A percentile compares a stretch with the other conserved stretches of the same genome.
phyloP scores from a whole-genome alignment of 2,888 invertebrate species.

The Lacanobia oleracea region DNA sequence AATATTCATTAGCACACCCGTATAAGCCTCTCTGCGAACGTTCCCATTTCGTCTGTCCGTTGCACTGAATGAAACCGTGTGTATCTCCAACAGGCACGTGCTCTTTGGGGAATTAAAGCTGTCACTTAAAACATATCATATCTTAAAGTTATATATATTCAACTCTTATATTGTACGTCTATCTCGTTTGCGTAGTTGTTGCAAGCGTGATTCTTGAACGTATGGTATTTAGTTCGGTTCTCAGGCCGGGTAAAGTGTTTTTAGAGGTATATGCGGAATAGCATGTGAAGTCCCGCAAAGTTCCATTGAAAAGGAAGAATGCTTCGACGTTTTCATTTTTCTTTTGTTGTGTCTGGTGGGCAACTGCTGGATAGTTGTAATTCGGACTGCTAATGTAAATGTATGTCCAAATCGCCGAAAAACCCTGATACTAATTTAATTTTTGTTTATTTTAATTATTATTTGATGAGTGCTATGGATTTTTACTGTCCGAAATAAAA shows the following conservation, averaged over 20 bases:
- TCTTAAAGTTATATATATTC: constrained; percentile 45
- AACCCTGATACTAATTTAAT: too few species aligned
- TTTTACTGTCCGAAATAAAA: too few species aligned
- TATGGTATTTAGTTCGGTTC: background rate
- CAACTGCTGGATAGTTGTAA: too few species aligned
- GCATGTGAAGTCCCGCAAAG: too few species aligned
- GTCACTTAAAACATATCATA: constrained; percentile 42
- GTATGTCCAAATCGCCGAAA: too few species aligned
- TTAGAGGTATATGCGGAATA: too few species aligned
- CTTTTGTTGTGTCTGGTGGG: too few species aligned
- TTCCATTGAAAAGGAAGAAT: too few species aligned
- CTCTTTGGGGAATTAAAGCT: constrained; percentile 44
- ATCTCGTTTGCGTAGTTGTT: background rate
- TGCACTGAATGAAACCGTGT: constrained; percentile 7
- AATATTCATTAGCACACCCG: constrained; percentile 57
- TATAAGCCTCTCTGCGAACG: constrained; percentile 18
- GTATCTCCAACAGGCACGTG: constrained; percentile 24
- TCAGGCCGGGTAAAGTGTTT: background rate
- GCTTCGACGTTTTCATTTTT: too few species aligned
- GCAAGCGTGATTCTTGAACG: background rate
- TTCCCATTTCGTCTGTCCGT: constrained; percentile 21
- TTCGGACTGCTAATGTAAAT: too few species aligned
- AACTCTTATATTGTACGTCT: constrained; percentile 7
- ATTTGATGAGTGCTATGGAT: too few species aligned
- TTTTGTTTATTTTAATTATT: too few species aligned